Evolutionary conservation across 2,797 vertebrate species (phyloP).

Genomic region (Vireo griseus): DNA sequence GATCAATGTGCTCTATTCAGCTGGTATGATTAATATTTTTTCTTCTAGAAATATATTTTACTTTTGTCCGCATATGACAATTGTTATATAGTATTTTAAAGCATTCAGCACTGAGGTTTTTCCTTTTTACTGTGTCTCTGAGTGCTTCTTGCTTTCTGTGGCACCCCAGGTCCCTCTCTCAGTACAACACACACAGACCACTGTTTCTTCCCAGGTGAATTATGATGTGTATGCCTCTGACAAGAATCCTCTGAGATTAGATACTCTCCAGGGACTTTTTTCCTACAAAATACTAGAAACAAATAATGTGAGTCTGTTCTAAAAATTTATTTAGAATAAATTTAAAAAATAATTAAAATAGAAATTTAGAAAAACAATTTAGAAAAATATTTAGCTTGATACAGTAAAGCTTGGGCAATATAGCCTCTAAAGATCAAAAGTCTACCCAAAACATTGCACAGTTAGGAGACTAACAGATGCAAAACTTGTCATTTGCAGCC

Average conservation of each 20-base stretch:
- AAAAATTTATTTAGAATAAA: background rate
- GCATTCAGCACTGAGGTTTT: background rate
- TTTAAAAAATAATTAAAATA: background rate
- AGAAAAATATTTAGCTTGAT: background rate
- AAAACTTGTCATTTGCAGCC: background rate
- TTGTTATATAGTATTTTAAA: background rate
- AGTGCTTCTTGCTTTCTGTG: background rate
- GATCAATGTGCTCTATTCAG: background rate
- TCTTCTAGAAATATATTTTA: background rate
- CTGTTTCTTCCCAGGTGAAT: background rate
- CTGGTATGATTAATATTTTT: background rate
- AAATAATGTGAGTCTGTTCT: background rate
- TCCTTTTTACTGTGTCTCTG: background rate
- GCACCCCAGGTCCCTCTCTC: background rate
- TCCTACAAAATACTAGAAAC: background rate
- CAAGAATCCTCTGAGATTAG: background rate
- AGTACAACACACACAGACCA: background rate
- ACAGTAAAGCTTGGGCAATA: background rate
- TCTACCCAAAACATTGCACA: background rate
- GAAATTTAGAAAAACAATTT: background rate
- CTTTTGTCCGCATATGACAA: background rate
- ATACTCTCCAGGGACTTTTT: background rate
- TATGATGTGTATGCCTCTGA: background rate
- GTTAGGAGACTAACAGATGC: background rate
- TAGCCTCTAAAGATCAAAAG: background rate